A percentile compares a stretch with the other conserved stretches of the same genome.
These are phyloP conservation scores for Canis aureus DNA, from an alignment of 2,113 vertebrate species.

Conservation along the genomic window DNA sequence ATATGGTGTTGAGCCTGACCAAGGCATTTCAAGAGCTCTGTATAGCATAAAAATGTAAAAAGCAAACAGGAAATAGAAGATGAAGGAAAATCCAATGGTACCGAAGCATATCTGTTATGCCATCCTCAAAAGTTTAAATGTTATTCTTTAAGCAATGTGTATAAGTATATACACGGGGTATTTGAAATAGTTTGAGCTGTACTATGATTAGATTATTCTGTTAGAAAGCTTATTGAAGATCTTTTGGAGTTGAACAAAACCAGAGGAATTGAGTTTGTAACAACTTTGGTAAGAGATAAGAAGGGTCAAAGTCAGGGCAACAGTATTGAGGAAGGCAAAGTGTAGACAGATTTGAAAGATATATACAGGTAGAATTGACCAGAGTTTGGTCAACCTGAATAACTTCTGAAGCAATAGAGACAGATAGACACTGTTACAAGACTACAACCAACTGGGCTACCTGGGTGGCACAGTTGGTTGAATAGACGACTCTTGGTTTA, in stretches of 20 bases:
- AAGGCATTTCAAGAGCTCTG: background rate
- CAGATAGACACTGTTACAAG: background rate
- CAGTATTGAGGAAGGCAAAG: background rate
- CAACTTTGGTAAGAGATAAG: background rate
- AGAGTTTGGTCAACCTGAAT: background rate
- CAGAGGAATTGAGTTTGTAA: background rate
- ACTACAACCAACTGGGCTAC: background rate
- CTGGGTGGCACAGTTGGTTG: background rate
- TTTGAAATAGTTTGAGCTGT: background rate
- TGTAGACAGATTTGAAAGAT: background rate
- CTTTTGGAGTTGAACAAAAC: background rate
- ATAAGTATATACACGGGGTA: no score
- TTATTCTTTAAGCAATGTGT: background rate
- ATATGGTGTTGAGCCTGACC: background rate
- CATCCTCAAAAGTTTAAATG: background rate
- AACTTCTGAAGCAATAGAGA: background rate
- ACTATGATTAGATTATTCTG: background rate
- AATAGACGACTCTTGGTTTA: background rate
- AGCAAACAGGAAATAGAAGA: background rate
- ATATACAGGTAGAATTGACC: background rate
- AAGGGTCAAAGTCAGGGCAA: background rate
- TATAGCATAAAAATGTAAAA: background rate
- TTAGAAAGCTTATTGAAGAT: background rate
- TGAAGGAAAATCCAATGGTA: background rate
- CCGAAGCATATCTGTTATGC: background rate